Conservation (phyloP, 2,888 invertebrate species). For the Zaprionus obscuricornis region DNA sequence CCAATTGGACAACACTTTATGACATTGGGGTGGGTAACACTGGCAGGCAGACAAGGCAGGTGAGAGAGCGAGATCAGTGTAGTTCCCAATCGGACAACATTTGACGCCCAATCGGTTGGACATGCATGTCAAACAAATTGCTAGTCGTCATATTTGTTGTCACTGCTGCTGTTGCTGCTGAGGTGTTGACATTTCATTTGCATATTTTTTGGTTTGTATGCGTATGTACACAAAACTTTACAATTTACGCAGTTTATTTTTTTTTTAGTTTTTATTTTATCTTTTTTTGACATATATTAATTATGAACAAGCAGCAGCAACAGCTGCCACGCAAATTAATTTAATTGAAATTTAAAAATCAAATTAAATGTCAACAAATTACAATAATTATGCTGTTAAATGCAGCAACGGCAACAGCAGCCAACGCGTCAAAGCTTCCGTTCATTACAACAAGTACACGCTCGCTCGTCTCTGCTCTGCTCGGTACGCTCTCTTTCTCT, state of each 20-base stretch:
- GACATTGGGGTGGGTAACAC: no score
- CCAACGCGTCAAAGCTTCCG: slow-evolving; percentile 10
- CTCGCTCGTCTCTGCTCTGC: no score
- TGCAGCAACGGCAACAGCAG: no score
- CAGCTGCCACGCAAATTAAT: slow-evolving; percentile 75
- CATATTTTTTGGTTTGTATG: slow-evolving; percentile 27
- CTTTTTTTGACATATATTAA: slow-evolving; percentile 66
- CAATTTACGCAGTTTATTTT: slow-evolving; percentile 41
- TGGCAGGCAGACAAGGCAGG: neutral
- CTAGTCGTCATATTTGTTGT: slow-evolving; percentile 58
- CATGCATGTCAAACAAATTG: slow-evolving; percentile 62
- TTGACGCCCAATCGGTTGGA: slow-evolving; percentile 62
- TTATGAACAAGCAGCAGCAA: slow-evolving; percentile 59
- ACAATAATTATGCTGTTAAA: slow-evolving; percentile 71
- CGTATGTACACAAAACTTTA: slow-evolving; percentile 5
- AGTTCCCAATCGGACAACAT: slow-evolving; percentile 22
- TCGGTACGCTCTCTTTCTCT: no score
- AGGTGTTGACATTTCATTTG: slow-evolving; percentile 72
- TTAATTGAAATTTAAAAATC: slow-evolving; percentile 71
- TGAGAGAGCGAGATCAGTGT: neutral
- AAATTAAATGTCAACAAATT: slow-evolving; percentile 77
- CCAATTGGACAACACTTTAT: slow-evolving; percentile 41
- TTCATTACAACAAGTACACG: slow-evolving; percentile 30
- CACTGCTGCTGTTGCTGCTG: slow-evolving; percentile 12
- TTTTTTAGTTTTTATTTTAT: no score